Base-by-base conservation (phyloP, 2,888 invertebrate species). In the Scotopteryx bipunctaria region DNA sequence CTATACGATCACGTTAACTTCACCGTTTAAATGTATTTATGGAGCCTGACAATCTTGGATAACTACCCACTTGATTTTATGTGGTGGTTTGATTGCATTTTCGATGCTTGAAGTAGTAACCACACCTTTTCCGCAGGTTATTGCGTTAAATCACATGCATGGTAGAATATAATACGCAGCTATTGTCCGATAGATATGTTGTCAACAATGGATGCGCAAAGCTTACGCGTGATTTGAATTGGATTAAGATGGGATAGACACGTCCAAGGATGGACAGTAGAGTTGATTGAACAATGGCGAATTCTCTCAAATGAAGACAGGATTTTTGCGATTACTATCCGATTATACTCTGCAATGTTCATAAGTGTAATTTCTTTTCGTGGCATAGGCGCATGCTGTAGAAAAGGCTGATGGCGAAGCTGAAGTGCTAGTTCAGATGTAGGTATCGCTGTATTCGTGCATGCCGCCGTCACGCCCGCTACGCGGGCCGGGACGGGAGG, bases 1-100 rank as follows among this genome's bases (percentile, higher is more conserved):
- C 76, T 79, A 81, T 78, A 78, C 75, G 75, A 80, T 76, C 78
- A 67, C 75, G 76, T 76, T 78, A 76, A 79, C 78, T 78, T 71
- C 63, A 71, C 70, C 71, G 73, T 70, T 75, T 67, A 71, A 71
- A 73, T 67, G 68, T 71, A 71, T 72, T 71, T 77, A 73, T 73
- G 66, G 66, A 40, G 51, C 59, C 61, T 52, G 63, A 57, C 56
- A 55, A 57, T 61, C 48, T 57, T 53, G 37, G 41, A 63, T 61
- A 61, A 65, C 63, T 66, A 55, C 59, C 54, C 50, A 58, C 61
- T 64, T 49, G 53, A 51, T 67, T 67, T 64, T 67, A 63, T 72
- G 51, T 17, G 21, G 42, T 52, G 37, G 56, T 45, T 49, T 45
- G 29, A 55, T 47, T 55, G 29, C 42, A 33, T 29, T 27, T 23